Conservation (phyloP, 2,888 invertebrate species). For the Synanthedon andrenaeformis region DNA sequence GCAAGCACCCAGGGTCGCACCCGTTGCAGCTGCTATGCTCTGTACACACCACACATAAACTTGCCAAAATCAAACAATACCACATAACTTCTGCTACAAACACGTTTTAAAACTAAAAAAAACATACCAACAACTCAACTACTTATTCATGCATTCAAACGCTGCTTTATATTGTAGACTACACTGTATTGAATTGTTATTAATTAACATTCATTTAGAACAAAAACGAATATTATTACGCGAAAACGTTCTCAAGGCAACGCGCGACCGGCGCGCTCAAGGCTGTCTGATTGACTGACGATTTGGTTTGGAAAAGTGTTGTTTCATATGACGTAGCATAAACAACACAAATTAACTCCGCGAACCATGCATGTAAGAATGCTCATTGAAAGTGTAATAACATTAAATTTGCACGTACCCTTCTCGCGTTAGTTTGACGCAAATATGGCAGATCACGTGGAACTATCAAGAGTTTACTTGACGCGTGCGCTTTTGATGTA, state of each 20-base stretch:
- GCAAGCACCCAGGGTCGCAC: conserved; percentile 69
- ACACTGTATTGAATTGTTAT: background rate
- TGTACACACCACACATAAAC: conserved; percentile 19
- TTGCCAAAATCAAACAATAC: background rate
- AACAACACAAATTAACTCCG: background rate
- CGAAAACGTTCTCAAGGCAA: background rate
- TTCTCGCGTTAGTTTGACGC: conserved; percentile 66
- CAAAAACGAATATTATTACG: background rate
- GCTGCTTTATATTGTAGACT: background rate
- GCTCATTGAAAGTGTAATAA: too few species aligned
- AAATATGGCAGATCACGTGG: conserved; percentile 62
- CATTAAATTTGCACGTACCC: conserved; percentile 32
- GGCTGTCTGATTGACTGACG: background rate
- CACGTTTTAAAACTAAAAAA: background rate
- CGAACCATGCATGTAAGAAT: too few species aligned
- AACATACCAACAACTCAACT: background rate
- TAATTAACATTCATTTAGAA: background rate
- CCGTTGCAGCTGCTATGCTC: conserved; percentile 69
- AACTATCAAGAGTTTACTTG: conserved; percentile 58
- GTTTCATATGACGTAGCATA: background rate
- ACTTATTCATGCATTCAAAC: too few species aligned
- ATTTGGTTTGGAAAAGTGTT: background rate
- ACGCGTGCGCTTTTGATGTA: conserved; percentile 45
- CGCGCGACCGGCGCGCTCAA: background rate
- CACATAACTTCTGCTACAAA: background rate